These are phyloP conservation scores for Chelonus formosanus DNA, from an alignment of 2,888 invertebrate genomes.

Conservation along the genomic window DNA sequence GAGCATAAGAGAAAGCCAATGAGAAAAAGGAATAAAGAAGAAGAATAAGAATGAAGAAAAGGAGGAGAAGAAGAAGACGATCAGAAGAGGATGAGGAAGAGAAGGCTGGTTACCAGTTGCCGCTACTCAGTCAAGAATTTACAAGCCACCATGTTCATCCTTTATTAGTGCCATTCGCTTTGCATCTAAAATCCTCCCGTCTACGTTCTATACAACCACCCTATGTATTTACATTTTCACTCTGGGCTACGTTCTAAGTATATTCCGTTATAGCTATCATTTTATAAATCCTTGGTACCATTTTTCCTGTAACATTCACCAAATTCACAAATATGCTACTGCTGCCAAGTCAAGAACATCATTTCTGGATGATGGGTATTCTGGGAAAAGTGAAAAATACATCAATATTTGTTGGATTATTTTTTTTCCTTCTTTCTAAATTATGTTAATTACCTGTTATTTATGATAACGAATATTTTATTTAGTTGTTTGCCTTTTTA, in stretches of 20 bases:
- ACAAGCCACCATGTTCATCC: conserved; percentile 49
- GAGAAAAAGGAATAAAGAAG: conserved; percentile 6
- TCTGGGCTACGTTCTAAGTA: conserved; percentile 1
- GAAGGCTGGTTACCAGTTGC: conserved; percentile 32
- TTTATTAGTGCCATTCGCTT: conserved; percentile 49
- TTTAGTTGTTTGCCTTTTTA: too few species aligned
- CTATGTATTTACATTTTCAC: conserved; percentile 7
- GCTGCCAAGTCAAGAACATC: too few species aligned
- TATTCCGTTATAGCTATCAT: neutral
- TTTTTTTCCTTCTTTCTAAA: too few species aligned
- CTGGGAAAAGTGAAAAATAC: too few species aligned
- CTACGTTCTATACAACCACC: neutral
- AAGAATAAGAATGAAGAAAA: conserved; percentile 7
- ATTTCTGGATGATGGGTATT: too few species aligned
- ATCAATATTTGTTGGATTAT: too few species aligned
- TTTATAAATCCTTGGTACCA: too few species aligned
- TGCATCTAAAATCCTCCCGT: conserved; percentile 43
- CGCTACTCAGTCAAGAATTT: conserved; percentile 49
- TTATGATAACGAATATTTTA: too few species aligned
- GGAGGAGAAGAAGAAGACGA: neutral
- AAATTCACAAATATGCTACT: too few species aligned
- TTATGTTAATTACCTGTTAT: too few species aligned
- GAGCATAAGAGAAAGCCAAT: conserved; percentile 1
- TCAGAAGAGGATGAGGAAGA: conserved; percentile 22
- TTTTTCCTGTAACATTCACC: too few species aligned